Conservation (phyloP, 1,140 invertebrate genomes). For the Grapholita molesta region DNA sequence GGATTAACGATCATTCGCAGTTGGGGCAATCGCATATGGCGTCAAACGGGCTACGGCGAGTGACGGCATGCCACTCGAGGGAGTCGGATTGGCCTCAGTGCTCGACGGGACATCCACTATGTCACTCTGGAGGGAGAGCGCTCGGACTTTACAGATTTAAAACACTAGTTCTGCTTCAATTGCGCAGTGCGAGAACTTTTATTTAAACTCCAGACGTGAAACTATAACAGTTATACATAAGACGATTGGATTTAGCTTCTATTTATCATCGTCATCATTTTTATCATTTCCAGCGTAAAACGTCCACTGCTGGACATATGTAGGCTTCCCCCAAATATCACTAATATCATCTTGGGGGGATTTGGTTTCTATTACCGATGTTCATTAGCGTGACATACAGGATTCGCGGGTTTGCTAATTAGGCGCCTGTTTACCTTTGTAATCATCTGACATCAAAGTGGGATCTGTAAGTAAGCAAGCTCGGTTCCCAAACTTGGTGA, state of each 20-base stretch:
- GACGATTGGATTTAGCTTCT: not conserved
- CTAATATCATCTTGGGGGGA: no score
- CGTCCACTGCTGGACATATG: no score
- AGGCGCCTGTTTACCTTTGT: conserved; percentile 54
- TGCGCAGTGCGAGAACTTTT: not conserved
- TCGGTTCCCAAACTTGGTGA: conserved; percentile 48
- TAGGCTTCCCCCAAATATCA: no score
- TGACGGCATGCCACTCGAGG: conserved; percentile 68
- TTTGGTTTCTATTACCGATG: conserved; percentile 47
- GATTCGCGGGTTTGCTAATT: conserved; percentile 61
- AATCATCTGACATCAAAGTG: conserved; percentile 54
- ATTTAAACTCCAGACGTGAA: no score
- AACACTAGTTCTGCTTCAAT: conserved; percentile 19
- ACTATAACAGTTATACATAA: no score
- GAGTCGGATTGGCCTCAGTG: conserved; percentile 60
- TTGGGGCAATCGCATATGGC: conserved; percentile 60
- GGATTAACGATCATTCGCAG: conserved; percentile 43
- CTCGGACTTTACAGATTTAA: conserved; percentile 46
- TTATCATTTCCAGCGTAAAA: no score
- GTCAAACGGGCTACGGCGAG: conserved; percentile 67
- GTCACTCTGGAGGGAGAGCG: conserved; percentile 32
- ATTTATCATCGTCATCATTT: no score
- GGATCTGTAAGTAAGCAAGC: conserved; percentile 27
- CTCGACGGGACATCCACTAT: conserved; percentile 53
- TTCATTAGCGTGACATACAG: conserved; percentile 42